Percentiles rank a stretch among this genome's conserved stretches.
Conservation (phyloP, 2,888 invertebrate species). For the Horisme vitalbata region DNA sequence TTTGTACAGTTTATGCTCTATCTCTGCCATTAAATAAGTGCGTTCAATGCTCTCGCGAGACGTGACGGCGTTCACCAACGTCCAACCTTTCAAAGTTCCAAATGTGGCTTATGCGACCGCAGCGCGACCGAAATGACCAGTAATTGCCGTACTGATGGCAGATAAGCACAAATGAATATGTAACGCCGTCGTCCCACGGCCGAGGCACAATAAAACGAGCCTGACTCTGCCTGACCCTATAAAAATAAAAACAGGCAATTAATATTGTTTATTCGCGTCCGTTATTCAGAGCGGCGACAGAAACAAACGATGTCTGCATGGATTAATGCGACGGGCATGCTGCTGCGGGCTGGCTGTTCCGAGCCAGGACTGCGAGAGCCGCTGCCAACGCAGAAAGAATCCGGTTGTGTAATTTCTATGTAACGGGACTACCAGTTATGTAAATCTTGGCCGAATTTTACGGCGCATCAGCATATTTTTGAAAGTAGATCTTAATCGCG, state of each 20-base stretch:
- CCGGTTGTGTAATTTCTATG: conserved; percentile 77
- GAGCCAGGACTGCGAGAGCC: conserved; percentile 30
- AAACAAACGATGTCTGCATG: conserved; percentile 66
- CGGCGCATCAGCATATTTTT: conserved; percentile 63
- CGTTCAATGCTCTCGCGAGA: conserved; percentile 48
- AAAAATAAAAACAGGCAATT: conserved; percentile 75
- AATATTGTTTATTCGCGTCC: conserved; percentile 78
- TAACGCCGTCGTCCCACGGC: conserved; percentile 75
- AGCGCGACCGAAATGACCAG: conserved; percentile 61
- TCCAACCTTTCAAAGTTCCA: conserved; percentile 44
- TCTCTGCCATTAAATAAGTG: conserved; percentile 56
- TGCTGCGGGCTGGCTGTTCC: conserved; percentile 34
- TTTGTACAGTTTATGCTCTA: conserved; percentile 47
- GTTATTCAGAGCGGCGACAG: conserved; percentile 71
- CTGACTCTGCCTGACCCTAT: conserved; percentile 73
- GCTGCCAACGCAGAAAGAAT: conserved; percentile 52
- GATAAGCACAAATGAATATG: conserved; percentile 80
- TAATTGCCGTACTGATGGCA: conserved; percentile 68
- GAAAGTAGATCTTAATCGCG: conserved; percentile 69
- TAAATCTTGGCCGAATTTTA: conserved; percentile 79
- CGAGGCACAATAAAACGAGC: conserved; percentile 62
- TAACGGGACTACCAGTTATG: conserved; percentile 81
- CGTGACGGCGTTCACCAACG: conserved; percentile 51
- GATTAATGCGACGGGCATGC: conserved; percentile 51
- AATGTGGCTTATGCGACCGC: conserved; percentile 62